Evolutionary conservation across 2,888 invertebrate species (phyloP).

Genomic region (Himalopsyche kuldschensis): DNA sequence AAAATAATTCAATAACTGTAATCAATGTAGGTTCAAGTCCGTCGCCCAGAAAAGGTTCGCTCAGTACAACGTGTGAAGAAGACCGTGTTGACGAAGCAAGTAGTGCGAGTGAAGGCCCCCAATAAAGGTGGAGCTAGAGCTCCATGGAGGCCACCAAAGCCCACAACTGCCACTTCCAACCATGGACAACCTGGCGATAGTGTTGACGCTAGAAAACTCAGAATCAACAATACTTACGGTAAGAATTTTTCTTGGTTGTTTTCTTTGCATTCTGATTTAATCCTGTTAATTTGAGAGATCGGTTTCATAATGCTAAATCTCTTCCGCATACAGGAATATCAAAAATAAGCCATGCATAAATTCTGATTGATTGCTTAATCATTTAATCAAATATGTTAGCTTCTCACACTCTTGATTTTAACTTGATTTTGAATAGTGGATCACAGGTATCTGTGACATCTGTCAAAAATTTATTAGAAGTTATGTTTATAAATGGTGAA

Average conservation of each 20-base stretch:
- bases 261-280: background rate
- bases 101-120: conserved; percentile 74
- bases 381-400: background rate
- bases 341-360: background rate
- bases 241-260: background rate
- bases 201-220: conserved; percentile 77
- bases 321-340: background rate
- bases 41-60: conserved; percentile 81
- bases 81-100: conserved; percentile 83
- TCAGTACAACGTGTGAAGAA: conserved; percentile 86
- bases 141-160: conserved; percentile 16
- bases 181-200: conserved; percentile 53
- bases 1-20: background rate
- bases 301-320: too few species aligned
- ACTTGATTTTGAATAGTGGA: too few species aligned
- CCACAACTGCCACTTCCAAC: conserved; percentile 27
- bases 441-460: too few species aligned
- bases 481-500: too few species aligned
- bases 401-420: too few species aligned
- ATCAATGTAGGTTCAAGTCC: conserved; percentile 69
- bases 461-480: too few species aligned
- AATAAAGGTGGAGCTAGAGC: conserved; percentile 49
- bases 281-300: background rate
- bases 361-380: background rate
- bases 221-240: conserved; percentile 79